Base-by-base conservation (phyloP, 2,113 vertebrate species). In the Ondatra zibethicus region DNA sequence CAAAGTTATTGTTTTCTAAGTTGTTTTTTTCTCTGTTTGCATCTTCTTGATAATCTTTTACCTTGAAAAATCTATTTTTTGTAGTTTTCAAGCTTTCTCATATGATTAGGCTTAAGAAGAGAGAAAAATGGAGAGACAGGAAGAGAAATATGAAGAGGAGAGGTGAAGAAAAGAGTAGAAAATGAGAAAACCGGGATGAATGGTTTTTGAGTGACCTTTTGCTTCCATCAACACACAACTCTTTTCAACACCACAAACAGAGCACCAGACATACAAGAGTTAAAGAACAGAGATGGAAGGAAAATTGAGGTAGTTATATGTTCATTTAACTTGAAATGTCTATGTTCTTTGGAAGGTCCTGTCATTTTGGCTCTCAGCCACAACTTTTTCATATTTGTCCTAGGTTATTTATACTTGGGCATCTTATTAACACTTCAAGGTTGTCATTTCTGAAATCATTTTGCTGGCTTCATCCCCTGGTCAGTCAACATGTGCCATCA, bases 11-110 rank as follows among this genome's bases (percentile, higher is more conserved):
- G 42, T 88, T 91, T 31, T 75, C 50, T 88, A 66, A 68, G 42
- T 14, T 85, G 2, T 7, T 88, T 94, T 94, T 97, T 95, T 65
- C 7, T 93, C 50, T 81, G 21, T 47, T 61, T 36, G 12, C 70
- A 75, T 61, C 50, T 68, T 87, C 50, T 61, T 73, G 70, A 16
- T 88, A 92, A 85, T 90, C 47, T 29, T 68, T 88, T 45, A 36
- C 27, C 31, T 93, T 72, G 16, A 92, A 81, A 68, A 91, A 80
- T 52, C 27, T 33, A 68, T 17, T 84, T 42, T 52, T 17, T 91
- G 10, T 31, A 92, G 45, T 12, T 78, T 80, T 9, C 66, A 65
- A 94, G 68, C 1, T 76, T 76, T n/a, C 9, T 84, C 50, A 50
- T 31, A 58, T 80, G 36, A 65, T 88, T 33, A 89, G 58, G 27